phyloP scores from a whole-genome alignment of 2,888 invertebrate species.

The Monochamus alternatus region DNA sequence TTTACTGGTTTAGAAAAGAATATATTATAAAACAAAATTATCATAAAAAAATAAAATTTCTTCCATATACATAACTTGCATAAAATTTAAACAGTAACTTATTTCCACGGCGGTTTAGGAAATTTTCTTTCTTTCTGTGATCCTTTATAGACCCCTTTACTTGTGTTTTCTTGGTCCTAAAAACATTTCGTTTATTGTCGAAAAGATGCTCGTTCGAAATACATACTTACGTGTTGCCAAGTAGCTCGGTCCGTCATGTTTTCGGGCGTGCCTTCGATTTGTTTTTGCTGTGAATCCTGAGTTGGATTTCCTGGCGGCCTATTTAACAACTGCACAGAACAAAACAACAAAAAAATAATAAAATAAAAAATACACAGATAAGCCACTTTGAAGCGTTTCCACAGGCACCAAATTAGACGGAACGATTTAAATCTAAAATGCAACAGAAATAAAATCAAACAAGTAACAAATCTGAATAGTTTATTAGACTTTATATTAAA shows the following conservation, averaged over 20 bases:
- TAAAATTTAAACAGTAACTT: conserved; percentile 23
- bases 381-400: not conserved
- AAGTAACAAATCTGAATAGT: not conserved
- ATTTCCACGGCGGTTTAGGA: conserved; percentile 61
- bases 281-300: conserved; percentile 44
- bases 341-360: not conserved
- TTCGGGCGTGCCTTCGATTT: conserved; percentile 34
- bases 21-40: not conserved
- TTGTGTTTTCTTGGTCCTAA: conserved; percentile 44
- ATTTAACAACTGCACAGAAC: conserved; percentile 61
- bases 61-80: conserved; percentile 18
- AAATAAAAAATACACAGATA: not conserved
- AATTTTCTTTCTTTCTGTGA: conserved; percentile 48
- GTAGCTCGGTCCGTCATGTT: conserved; percentile 34
- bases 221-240: conserved; percentile 53
- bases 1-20: conserved; percentile 9
- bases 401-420: conserved; percentile 24
- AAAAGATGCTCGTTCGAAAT: conserved; percentile 22
- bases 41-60: conserved; percentile 35
- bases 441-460: conserved; percentile 8
- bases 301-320: conserved; percentile 59
- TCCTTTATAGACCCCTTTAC: conserved; percentile 21
- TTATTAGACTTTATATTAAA: conserved; percentile 15
- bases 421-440: not conserved
- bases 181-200: conserved; percentile 20